phyloP scores from a whole-genome alignment of 2,888 invertebrate genomes.

The Epirrita christyi region DNA sequence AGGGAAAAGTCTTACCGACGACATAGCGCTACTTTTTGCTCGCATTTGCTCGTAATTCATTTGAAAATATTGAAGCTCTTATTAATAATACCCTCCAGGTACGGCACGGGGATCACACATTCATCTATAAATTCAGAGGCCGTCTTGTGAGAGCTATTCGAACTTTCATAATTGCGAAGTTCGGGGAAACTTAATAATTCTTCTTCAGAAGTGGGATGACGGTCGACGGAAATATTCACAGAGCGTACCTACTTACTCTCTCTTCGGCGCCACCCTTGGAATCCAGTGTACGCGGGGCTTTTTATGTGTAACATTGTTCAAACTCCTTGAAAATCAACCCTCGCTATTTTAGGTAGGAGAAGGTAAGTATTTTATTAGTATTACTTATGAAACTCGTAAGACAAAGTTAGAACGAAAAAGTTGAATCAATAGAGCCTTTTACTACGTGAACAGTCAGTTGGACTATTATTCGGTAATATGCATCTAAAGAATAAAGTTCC shows the following conservation, averaged over 20 bases:
- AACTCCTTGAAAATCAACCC: conserved; percentile 57
- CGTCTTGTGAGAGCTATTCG: conserved; percentile 83
- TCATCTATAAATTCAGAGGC: conserved; percentile 83
- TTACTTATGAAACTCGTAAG: conserved; percentile 53
- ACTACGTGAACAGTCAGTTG: conserved; percentile 2
- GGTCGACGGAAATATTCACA: conserved; percentile 81
- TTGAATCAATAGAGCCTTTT: conserved; percentile 43
- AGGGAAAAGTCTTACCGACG: conserved; percentile 18
- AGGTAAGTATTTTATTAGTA: conserved; percentile 55
- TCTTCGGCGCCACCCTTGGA: conserved; percentile 64
- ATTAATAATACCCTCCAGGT: conserved; percentile 55
- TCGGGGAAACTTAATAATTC: conserved; percentile 84
- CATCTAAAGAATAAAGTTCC: not conserved
- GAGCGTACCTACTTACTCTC: conserved; percentile 72
- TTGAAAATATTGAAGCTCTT: conserved; percentile 47
- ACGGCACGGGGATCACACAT: conserved; percentile 66
- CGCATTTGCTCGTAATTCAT: conserved; percentile 46
- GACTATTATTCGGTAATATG: conserved; percentile 1
- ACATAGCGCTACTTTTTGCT: conserved; percentile 20
- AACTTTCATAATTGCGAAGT: conserved; percentile 85
- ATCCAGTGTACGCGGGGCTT: conserved; percentile 68
- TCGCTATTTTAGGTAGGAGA: conserved; percentile 52
- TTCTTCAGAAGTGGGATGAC: conserved; percentile 83
- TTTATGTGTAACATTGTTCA: conserved; percentile 68
- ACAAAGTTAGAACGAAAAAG: conserved; percentile 49